These are phyloP conservation scores for Mus spicilegus DNA, from an alignment of 2,113 vertebrate species.

Conservation along the genomic window DNA sequence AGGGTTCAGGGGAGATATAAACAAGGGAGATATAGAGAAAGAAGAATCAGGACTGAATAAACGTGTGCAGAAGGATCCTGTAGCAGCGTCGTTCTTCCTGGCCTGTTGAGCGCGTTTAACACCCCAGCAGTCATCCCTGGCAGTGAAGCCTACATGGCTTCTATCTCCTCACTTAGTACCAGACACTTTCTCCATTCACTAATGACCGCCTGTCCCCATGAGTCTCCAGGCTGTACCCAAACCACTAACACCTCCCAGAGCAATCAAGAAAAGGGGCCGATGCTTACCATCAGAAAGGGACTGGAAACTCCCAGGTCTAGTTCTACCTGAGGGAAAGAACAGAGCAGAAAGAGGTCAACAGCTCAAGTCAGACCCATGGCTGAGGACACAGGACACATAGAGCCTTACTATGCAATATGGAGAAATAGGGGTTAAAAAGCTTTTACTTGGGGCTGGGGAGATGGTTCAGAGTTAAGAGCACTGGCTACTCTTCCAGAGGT, in stretches of 20 bases:
- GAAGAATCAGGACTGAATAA: no score
- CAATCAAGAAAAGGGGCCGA: not conserved
- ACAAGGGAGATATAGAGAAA: no score
- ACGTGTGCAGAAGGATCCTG: no score
- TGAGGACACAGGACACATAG: not conserved
- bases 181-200: constrained; percentile 28
- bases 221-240: not conserved
- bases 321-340: constrained; percentile 88
- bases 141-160: not conserved
- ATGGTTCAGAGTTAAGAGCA: not conserved
- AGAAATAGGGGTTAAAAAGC: not conserved
- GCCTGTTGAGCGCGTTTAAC: no score
- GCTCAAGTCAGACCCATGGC: not conserved
- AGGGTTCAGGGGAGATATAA: no score
- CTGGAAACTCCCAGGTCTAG: constrained; percentile 89
- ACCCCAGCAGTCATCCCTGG: not conserved
- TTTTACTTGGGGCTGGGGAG: not conserved
- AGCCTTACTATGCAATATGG: not conserved
- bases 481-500: not conserved
- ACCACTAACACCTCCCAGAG: constrained; percentile 26
- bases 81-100: no score
- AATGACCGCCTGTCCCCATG: not conserved
- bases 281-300: constrained; percentile 93
- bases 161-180: not conserved
- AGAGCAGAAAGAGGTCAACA: constrained; percentile 35